phyloP scores from a whole-genome alignment of 2,113 vertebrate genomes.

The Cavia aperea region DNA sequence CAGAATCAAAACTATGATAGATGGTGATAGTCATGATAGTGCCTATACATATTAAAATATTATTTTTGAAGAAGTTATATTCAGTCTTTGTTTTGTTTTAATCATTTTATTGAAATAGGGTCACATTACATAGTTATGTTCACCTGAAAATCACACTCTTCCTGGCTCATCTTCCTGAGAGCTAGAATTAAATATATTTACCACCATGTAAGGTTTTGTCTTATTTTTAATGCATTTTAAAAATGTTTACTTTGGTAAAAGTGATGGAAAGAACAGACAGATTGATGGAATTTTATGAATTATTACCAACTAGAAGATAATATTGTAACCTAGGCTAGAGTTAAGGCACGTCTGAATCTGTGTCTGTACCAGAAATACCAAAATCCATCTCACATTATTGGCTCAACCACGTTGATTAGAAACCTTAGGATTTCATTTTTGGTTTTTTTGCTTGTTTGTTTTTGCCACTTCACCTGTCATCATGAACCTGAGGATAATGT shows the following conservation, averaged over 20 bases:
- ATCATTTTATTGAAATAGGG: neutral
- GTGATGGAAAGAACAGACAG: neutral
- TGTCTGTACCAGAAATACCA: neutral
- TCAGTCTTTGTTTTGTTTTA: neutral
- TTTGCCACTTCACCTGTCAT: neutral
- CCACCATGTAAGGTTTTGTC: neutral
- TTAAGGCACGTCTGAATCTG: neutral
- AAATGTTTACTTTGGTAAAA: neutral
- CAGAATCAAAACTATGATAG: no score
- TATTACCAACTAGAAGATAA: neutral
- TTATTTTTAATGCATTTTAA: neutral
- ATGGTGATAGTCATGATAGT: no score
- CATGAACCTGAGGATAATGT: conserved; percentile 14
- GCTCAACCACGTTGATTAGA: neutral
- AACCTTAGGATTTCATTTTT: neutral
- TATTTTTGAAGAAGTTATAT: neutral
- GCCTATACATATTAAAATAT: no score
- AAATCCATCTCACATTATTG: neutral
- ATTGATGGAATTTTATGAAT: neutral
- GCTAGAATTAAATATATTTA: neutral
- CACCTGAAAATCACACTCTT: neutral
- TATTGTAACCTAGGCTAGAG: neutral
- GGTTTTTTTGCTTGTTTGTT: neutral
- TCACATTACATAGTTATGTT: neutral
- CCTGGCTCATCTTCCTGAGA: neutral